A percentile compares a stretch with the other conserved stretches of the same genome.
These are phyloP conservation scores for Crocodylus rhombifer DNA, from an alignment of 2,797 vertebrate species.

Conservation along the genomic window DNA sequence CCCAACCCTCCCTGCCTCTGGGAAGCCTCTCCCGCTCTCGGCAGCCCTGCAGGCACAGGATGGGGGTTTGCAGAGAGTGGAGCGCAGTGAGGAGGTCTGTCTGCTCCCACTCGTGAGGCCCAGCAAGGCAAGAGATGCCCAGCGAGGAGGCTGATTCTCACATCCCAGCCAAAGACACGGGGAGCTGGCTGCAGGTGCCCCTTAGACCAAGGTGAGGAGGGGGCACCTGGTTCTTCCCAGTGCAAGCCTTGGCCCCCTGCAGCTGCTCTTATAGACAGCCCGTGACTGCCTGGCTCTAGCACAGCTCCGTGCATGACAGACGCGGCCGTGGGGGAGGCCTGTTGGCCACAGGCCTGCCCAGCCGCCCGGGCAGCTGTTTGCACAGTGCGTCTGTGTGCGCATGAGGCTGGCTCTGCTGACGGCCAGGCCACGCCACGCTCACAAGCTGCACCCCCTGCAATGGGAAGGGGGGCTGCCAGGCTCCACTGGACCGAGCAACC, in stretches of 20 bases:
- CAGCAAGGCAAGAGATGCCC: neutral
- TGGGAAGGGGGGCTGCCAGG: too few species aligned
- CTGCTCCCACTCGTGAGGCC: too few species aligned
- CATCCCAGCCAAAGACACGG: neutral
- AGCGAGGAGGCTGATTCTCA: neutral
- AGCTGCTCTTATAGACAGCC: neutral
- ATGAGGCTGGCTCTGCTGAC: neutral
- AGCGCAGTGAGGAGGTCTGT: too few species aligned
- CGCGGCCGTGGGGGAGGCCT: neutral
- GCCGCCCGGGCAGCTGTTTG: rapidly evolving
- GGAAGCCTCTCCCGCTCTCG: too few species aligned
- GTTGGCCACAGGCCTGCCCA: rapidly evolving
- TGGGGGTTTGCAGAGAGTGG: too few species aligned
- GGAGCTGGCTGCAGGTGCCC: neutral
- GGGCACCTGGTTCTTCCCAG: neutral
- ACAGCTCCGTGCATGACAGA: neutral
- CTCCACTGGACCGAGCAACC: too few species aligned
- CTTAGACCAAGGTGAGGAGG: neutral
- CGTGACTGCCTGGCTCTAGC: neutral
- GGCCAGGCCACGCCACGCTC: rapidly evolving
- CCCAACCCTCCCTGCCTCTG: too few species aligned
- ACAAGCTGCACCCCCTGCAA: neutral
- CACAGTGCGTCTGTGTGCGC: rapidly evolving
- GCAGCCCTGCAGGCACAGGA: neutral
- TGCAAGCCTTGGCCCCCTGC: neutral